Conservation (phyloP, 2,888 invertebrate genomes). For the Scaptomyza caliginosa region DNA sequence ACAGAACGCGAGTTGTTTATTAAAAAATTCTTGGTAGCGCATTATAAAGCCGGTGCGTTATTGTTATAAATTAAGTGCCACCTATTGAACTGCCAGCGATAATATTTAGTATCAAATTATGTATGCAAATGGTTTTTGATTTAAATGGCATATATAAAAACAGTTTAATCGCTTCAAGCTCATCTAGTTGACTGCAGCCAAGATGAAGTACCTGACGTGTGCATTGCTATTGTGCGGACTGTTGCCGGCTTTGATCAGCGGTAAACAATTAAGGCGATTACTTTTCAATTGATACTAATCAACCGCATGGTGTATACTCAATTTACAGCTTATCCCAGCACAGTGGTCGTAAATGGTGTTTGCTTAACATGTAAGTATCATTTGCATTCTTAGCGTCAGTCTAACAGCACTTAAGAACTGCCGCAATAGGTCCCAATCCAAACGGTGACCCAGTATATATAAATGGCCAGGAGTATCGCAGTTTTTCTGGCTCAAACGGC, state of each 20-base stretch:
- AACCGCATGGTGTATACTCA: slow-evolving; percentile 9
- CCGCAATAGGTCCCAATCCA: slow-evolving; percentile 53
- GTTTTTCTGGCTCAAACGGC: slow-evolving; percentile 42
- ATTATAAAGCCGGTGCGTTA: slow-evolving; percentile 4
- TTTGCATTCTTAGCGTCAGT: not conserved
- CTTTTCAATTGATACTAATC: slow-evolving; percentile 28
- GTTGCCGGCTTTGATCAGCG: slow-evolving; percentile 56
- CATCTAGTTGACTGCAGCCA: slow-evolving; percentile 24
- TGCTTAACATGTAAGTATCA: slow-evolving; percentile 63
- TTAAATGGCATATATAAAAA: slow-evolving; percentile 51
- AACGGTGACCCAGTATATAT: slow-evolving; percentile 55
- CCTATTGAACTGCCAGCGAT: slow-evolving; percentile 45
- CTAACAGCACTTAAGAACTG: not conserved
- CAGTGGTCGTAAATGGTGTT: slow-evolving; percentile 64
- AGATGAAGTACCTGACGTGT: slow-evolving; percentile 67
- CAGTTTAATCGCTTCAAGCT: slow-evolving; percentile 12
- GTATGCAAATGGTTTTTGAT: slow-evolving; percentile 59
- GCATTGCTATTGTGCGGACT: slow-evolving; percentile 47
- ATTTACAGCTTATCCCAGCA: slow-evolving; percentile 56
- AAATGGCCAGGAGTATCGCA: slow-evolving; percentile 64
- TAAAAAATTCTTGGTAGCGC: slow-evolving; percentile 10
- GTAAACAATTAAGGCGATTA: slow-evolving; percentile 33
- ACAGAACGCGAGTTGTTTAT: not conserved
- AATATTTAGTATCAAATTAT: slow-evolving; percentile 41
- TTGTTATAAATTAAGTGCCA: not conserved